Conservation (phyloP, 2,113 vertebrate genomes). For the Gymnocephalus cernua region DNA sequence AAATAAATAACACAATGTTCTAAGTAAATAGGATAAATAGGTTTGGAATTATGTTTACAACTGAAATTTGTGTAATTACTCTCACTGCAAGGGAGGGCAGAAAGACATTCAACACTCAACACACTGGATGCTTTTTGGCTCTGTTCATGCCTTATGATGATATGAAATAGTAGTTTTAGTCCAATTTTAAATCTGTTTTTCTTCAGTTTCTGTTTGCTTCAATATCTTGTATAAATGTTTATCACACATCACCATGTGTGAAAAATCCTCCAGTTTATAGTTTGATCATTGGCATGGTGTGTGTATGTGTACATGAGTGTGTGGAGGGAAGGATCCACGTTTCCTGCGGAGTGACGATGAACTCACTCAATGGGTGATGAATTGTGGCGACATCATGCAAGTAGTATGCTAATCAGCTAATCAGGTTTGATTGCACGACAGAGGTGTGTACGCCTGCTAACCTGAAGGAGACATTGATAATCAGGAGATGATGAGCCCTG, state of each 20-base stretch:
- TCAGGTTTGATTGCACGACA: conserved; percentile 79
- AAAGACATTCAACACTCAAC: too few relatives aligned
- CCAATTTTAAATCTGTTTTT: not conserved
- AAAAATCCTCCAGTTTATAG: not conserved
- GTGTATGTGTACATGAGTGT: not conserved
- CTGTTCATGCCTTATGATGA: not conserved
- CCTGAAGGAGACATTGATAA: conserved; percentile 77
- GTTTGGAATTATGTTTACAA: too few relatives aligned
- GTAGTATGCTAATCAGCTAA: conserved; percentile 81
- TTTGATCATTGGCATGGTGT: not conserved
- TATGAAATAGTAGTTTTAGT: not conserved
- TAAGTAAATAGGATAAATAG: too few relatives aligned
- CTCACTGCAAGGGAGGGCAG: too few relatives aligned
- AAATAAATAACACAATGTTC: too few relatives aligned
- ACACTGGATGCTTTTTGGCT: not conserved
- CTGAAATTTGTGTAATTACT: too few relatives aligned
- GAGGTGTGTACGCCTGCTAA: conserved; percentile 69
- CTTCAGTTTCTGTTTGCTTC: not conserved
- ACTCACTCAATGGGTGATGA: conserved; percentile 74
- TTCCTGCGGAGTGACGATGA: conserved; percentile 57
- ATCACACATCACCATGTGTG: not conserved
- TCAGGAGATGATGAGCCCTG: conserved; percentile 73
- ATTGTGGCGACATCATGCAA: conserved; percentile 76
- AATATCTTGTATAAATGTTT: not conserved
- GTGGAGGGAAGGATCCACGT: conserved; percentile 17